Evolutionary conservation across 2,797 vertebrate species (phyloP).

Genomic region (Florisuga fusca): DNA sequence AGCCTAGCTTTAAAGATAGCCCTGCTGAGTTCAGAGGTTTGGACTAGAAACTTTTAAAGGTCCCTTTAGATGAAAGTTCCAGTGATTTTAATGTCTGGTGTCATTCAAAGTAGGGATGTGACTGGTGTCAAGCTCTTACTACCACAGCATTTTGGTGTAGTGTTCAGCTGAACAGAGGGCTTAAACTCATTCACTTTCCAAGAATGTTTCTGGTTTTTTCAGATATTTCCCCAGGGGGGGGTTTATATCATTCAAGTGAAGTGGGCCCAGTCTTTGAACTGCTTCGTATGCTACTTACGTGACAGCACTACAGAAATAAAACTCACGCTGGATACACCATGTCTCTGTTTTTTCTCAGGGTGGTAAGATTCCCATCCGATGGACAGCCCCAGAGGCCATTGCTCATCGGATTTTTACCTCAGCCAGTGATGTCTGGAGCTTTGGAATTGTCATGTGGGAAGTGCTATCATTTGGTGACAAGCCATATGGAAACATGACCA

Average conservation of each 20-base stretch:
- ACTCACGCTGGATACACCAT: not conserved
- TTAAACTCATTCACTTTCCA: not conserved
- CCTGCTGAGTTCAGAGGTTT: not conserved
- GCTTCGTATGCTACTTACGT: not conserved
- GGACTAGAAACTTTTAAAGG: not conserved
- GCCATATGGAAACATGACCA: constrained; percentile 83
- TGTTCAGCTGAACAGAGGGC: not conserved
- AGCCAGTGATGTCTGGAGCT: constrained; percentile 85
- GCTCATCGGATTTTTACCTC: constrained; percentile 82
- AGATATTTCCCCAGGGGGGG: not conserved
- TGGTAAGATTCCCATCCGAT: constrained; percentile 83
- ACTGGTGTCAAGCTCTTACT: not conserved
- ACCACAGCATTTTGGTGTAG: not conserved
- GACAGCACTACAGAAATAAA: not conserved
- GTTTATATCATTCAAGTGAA: not conserved
- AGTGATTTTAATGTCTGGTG: not conserved
- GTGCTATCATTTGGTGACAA: constrained; percentile 86
- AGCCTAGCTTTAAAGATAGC: not conserved
- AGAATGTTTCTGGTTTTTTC: not conserved
- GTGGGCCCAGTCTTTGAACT: not conserved
- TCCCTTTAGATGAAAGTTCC: not conserved
- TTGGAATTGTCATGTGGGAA: constrained; percentile 85
- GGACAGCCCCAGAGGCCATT: constrained; percentile 85
- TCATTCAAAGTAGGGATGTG: not conserved
- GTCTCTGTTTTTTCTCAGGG: constrained; percentile 67